Evolutionary conservation across 2,888 invertebrate genomes (phyloP).

Genomic region (Pedicia rivosa): DNA sequence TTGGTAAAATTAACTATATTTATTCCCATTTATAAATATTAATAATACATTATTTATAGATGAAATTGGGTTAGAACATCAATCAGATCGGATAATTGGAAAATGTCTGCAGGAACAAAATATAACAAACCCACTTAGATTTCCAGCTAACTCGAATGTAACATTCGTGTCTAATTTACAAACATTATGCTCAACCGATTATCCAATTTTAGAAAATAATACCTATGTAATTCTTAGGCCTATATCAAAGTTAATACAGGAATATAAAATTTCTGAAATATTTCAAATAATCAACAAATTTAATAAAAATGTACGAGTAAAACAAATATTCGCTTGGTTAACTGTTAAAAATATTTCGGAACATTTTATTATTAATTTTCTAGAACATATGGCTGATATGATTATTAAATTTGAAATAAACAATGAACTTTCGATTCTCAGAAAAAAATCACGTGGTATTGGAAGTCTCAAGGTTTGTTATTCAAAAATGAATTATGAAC

Average conservation of each 20-base stretch:
- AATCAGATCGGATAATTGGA: conserved; percentile 20
- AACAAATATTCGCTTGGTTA: conserved; percentile 22
- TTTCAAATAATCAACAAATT: conserved; percentile 17
- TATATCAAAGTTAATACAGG: conserved; percentile 21
- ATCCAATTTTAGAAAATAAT: neutral
- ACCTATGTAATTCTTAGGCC: conserved; percentile 21
- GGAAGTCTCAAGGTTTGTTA: conserved; percentile 17
- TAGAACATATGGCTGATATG: conserved; percentile 25
- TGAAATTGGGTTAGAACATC: conserved; percentile 23
- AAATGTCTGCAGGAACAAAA: conserved; percentile 21
- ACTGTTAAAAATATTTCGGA: conserved; percentile 18
- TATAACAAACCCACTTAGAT: conserved; percentile 3
- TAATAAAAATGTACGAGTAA: neutral
- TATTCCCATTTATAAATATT: neutral
- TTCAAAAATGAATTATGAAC: neutral
- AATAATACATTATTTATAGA: conserved; percentile 16
- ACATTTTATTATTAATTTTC: conserved; percentile 22
- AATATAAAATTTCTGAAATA: conserved; percentile 18
- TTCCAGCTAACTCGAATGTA: neutral
- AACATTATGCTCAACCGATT: too few species aligned
- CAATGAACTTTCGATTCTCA: conserved; percentile 18
- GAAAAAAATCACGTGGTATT: conserved; percentile 22
- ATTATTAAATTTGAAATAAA: conserved; percentile 20
- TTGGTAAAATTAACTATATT: conserved; percentile 19
- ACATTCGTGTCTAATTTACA: too few species aligned